phyloP scores from a whole-genome alignment of 2,888 invertebrate genomes.

The Cinara cedri region DNA sequence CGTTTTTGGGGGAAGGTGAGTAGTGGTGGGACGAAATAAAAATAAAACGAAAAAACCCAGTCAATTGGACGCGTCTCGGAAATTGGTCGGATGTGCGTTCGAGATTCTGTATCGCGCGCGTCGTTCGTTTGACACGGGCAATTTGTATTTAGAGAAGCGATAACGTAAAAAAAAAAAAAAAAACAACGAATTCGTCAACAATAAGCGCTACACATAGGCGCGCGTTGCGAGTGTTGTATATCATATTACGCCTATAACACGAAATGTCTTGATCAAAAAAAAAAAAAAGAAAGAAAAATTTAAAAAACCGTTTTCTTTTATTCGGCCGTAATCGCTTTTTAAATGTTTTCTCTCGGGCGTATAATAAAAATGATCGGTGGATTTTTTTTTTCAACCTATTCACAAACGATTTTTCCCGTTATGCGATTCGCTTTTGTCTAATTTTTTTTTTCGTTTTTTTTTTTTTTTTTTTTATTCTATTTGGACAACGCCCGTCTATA shows the following conservation, averaged over 20 bases:
- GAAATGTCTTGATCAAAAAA: conserved; percentile 16
- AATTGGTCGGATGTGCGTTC: conserved; percentile 3
- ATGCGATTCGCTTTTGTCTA: conserved; percentile 5
- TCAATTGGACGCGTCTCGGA: conserved; percentile 25
- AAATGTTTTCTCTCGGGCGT: conserved; percentile 8
- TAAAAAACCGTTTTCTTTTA: neutral
- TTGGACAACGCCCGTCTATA: too few relatives aligned
- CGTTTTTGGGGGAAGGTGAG: neutral
- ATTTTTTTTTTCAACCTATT: neutral
- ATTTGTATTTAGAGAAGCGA: neutral
- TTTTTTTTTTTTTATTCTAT: too few relatives aligned
- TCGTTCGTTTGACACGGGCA: conserved; percentile 32
- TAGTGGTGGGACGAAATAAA: too few relatives aligned
- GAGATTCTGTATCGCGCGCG: conserved; percentile 13
- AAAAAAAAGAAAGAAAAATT: too few relatives aligned
- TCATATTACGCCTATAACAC: neutral
- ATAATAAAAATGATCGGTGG: neutral
- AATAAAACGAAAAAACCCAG: conserved; percentile 1
- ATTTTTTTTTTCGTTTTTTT: too few relatives aligned
- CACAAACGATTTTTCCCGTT: neutral
- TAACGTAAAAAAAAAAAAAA: neutral
- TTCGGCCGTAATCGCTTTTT: conserved; percentile 35
- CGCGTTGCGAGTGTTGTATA: too few relatives aligned
- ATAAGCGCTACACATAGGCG: too few relatives aligned
- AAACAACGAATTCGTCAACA: conserved; percentile 11